phyloP scores from a whole-genome alignment of 2,888 invertebrate genomes.

The Ochropleura plecta region DNA sequence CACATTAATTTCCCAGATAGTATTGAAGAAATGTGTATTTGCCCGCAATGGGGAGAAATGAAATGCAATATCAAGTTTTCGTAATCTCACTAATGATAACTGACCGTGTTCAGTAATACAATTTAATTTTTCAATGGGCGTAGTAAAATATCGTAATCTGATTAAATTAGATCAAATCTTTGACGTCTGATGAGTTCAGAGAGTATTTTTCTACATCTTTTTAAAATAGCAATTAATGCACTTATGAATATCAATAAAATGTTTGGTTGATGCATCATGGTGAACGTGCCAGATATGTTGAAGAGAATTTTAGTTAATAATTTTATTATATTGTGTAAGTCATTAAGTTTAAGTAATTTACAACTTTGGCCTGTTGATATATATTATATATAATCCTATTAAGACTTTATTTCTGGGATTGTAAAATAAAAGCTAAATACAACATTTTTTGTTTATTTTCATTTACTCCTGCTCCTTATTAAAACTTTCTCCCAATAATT shows the following conservation, averaged over 20 bases:
- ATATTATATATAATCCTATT: conserved; percentile 90
- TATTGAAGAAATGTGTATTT: conserved; percentile 25
- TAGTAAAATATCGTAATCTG: conserved; percentile 79
- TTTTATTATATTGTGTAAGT: conserved; percentile 90
- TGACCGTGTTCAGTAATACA: conserved; percentile 69
- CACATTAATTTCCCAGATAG: conserved; percentile 25
- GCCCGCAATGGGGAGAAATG: conserved; percentile 20
- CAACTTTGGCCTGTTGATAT: conserved; percentile 90
- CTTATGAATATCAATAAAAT: conserved; percentile 86
- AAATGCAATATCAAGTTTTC: conserved; percentile 61
- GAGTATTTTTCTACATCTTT: conserved; percentile 90
- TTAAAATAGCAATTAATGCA: conserved; percentile 87
- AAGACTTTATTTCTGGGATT: conserved; percentile 91
- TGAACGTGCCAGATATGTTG: conserved; percentile 90
- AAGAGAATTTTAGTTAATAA: conserved; percentile 90
- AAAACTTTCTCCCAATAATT: background rate
- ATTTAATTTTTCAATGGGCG: conserved; percentile 78
- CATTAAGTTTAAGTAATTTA: conserved; percentile 91
- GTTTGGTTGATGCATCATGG: conserved; percentile 89
- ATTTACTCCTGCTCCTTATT: background rate
- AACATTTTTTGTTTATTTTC: conserved; percentile 75
- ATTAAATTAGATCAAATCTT: conserved; percentile 83
- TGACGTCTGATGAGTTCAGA: conserved; percentile 84
- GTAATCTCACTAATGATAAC: conserved; percentile 87
- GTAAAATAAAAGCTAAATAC: conserved; percentile 89